A percentile compares a stretch with the other conserved stretches of the same genome.
phyloP scores from a whole-genome alignment of 2,888 invertebrate species.

The Herminia tarsipennalis region DNA sequence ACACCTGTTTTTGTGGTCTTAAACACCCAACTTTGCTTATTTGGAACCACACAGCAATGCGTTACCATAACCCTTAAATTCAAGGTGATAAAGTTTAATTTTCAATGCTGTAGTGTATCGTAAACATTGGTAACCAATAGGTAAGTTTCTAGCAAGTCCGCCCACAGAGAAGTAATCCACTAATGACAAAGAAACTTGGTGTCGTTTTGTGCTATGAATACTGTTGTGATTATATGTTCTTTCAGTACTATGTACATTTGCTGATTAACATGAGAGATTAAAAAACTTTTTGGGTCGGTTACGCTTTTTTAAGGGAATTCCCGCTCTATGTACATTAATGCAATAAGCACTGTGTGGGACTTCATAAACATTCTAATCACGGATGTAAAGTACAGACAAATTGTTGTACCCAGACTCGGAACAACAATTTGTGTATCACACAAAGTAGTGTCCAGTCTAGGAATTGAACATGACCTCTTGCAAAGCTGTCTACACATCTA shows the following conservation, averaged over 20 bases:
- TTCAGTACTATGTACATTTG: no score
- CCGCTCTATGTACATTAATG: no score
- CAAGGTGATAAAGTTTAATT: constrained; percentile 20
- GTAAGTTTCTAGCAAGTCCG: constrained; percentile 55
- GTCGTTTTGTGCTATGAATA: constrained; percentile 49
- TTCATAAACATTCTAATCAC: no score
- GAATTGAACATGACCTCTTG: no score
- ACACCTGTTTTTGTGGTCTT: constrained; percentile 57
- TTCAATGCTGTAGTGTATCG: neutral
- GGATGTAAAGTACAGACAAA: no score
- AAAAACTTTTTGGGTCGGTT: no score
- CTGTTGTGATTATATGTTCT: constrained; percentile 52
- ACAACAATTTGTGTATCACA: no score
- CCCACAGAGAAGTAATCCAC: constrained; percentile 65
- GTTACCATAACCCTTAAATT: constrained; percentile 4
- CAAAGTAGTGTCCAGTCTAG: no score
- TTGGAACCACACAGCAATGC: constrained; percentile 20
- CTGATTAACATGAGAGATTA: neutral
- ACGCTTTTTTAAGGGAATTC: no score
- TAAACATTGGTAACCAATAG: constrained; percentile 47
- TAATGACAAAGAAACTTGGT: constrained; percentile 66
- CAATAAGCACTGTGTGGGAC: no score
- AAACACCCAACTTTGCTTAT: constrained; percentile 42
- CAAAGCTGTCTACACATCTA: no score
- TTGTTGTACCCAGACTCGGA: no score